Conservation (phyloP, 2,888 invertebrate genomes). For the Clistopyga incitator region DNA sequence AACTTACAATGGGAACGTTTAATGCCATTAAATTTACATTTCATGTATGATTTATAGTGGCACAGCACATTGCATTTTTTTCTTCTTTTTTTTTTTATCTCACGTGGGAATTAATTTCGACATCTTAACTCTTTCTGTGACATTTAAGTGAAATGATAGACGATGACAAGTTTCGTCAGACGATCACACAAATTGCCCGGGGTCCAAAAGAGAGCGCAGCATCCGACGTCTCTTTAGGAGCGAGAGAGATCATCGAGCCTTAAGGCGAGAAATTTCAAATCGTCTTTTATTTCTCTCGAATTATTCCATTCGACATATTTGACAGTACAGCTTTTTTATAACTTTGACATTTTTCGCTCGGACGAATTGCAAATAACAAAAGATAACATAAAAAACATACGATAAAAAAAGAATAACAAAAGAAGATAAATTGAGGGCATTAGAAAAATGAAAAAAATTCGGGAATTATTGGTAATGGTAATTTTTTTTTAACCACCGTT, state of each 20-base stretch:
- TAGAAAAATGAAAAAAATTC: too few relatives aligned
- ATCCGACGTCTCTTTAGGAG: not conserved
- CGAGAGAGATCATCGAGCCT: not conserved
- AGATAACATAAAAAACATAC: too few relatives aligned
- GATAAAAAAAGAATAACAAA: too few relatives aligned
- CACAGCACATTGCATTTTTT: not conserved
- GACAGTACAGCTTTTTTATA: not conserved
- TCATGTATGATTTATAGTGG: conserved; percentile 9
- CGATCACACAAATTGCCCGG: not conserved
- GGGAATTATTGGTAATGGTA: too few relatives aligned
- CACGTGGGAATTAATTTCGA: not conserved
- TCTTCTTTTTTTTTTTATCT: too few relatives aligned
- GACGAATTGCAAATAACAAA: not conserved
- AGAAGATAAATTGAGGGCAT: too few relatives aligned
- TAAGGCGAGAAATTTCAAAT: not conserved
- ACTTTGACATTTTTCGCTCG: not conserved
- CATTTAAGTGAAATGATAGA: conserved; percentile 7
- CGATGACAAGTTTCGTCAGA: conserved; percentile 4
- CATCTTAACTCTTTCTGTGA: conserved; percentile 2
- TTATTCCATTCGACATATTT: not conserved
- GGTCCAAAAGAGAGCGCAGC: not conserved
- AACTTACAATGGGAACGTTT: not conserved
- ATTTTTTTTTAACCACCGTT: too few relatives aligned
- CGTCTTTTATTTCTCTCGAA: not conserved
- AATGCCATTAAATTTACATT: not conserved